phyloP scores from a whole-genome alignment of 2,888 invertebrate species.

The Aphidoletes aphidimyza region DNA sequence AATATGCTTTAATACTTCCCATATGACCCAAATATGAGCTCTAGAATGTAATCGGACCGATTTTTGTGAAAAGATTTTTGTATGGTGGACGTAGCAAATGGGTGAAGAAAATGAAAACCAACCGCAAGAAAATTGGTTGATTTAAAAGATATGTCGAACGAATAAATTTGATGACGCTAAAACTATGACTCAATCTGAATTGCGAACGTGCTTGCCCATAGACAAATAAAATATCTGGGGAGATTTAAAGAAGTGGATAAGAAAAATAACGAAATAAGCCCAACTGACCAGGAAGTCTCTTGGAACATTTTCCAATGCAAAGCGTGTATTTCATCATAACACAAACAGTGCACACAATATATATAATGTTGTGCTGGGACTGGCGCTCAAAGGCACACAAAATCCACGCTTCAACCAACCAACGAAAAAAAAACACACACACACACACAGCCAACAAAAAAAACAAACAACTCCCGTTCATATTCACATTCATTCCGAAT shows the following conservation, averaged over 20 bases:
- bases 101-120: background rate
- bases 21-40: constrained; percentile 44
- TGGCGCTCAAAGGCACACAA: background rate
- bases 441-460: no score
- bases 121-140: background rate
- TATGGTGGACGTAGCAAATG: background rate
- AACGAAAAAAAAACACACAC: no score
- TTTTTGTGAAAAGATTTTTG: no score
- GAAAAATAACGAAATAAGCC: constrained; percentile 21
- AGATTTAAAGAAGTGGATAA: constrained; percentile 15
- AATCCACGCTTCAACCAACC: background rate
- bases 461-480: constrained; percentile 5
- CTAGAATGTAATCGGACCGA: no score
- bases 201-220: constrained; percentile 7
- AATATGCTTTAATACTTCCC: background rate
- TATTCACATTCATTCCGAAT: constrained; percentile 43
- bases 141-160: constrained; percentile 31
- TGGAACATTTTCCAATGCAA: constrained; percentile 8
- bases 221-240: constrained; percentile 45
- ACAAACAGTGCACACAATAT: background rate
- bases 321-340: constrained; percentile 25
- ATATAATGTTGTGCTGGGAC: no score
- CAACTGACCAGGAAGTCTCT: constrained; percentile 36
- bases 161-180: constrained; percentile 48
- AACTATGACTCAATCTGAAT: constrained; percentile 29